Conservation (phyloP, 2,113 vertebrate genomes). For the Hemichromis elongatus region DNA sequence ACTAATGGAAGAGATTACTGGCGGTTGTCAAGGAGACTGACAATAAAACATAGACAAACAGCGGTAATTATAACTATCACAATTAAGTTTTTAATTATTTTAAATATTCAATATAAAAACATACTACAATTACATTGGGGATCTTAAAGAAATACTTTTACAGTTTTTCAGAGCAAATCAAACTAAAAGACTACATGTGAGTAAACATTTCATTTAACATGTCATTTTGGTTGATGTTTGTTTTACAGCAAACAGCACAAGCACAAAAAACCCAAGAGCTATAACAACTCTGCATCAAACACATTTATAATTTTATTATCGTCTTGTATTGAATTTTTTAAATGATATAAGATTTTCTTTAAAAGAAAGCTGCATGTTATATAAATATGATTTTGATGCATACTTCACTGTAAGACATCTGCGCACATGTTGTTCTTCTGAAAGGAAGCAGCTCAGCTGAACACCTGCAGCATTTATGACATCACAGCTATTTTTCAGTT, state of each 20-base stretch:
- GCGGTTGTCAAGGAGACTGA: not conserved
- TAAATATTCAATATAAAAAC: not conserved
- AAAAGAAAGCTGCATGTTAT: not conserved
- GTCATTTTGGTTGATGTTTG: not conserved
- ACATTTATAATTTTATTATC: not conserved
- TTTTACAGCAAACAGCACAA: not conserved
- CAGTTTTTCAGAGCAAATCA: not conserved
- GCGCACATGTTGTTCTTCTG: rapidly evolving
- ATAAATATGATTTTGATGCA: rapidly evolving
- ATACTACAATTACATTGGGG: not conserved
- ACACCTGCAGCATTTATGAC: not conserved
- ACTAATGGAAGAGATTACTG: not conserved
- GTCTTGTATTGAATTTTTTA: not conserved
- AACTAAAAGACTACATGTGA: not conserved
- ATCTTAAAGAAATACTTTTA: rapidly evolving
- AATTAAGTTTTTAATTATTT: rapidly evolving
- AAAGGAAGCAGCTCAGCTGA: not conserved
- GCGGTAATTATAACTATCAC: rapidly evolving
- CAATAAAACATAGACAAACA: not conserved
- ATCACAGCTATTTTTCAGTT: not conserved
- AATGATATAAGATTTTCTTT: not conserved
- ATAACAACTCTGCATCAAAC: too few species aligned
- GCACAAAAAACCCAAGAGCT: not conserved
- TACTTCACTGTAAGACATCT: not conserved
- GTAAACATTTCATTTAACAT: not conserved